Conservation (phyloP, 2,113 vertebrate species). For the Tricholaema leucomelas region DNA sequence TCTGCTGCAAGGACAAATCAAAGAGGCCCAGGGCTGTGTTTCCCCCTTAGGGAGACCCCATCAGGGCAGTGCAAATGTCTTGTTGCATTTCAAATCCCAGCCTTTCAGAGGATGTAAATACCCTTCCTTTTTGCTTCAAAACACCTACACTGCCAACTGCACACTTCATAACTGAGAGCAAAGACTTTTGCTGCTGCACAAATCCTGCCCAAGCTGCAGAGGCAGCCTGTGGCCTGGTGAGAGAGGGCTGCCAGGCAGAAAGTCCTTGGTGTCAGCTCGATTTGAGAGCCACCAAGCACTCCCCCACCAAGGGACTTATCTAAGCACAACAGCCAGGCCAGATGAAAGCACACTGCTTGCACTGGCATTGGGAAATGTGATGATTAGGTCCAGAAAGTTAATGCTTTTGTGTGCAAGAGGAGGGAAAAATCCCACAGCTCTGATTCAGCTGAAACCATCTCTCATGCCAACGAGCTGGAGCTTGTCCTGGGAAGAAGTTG, state of each 20-base stretch:
- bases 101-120: not conserved
- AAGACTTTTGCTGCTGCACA: not conserved
- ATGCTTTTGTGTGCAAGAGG: not conserved
- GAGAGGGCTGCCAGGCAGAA: not conserved
- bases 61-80: not conserved
- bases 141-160: not conserved
- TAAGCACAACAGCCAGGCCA: not conserved
- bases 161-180: not conserved
- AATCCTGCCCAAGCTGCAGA: not conserved
- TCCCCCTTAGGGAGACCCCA: not conserved
- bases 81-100: not conserved
- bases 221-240: not conserved
- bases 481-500: not conserved
- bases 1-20: not conserved
- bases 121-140: not conserved
- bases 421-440: not conserved
- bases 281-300: not conserved
- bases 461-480: not conserved
- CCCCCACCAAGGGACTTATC: not conserved
- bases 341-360: not conserved
- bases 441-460: not conserved
- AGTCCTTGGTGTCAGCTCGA: not conserved
- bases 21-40: not conserved
- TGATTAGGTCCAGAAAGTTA: not conserved
- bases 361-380: not conserved